Evolutionary conservation across 2,797 vertebrate genomes (phyloP).

Genomic region (Psittacula derbiana): DNA sequence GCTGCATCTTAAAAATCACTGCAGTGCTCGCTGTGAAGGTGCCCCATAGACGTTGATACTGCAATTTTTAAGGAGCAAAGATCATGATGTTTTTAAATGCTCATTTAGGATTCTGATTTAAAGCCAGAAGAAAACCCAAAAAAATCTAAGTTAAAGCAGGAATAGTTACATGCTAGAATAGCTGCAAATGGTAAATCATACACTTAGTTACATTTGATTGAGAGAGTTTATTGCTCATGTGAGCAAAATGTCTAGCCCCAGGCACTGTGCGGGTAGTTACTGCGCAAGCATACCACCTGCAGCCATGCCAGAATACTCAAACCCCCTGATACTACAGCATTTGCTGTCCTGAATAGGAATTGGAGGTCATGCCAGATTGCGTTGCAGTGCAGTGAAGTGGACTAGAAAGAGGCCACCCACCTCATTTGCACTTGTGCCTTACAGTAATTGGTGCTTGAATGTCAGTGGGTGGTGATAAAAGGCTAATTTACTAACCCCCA

Average conservation of each 20-base stretch:
- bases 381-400: constrained; percentile 28
- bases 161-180: constrained; percentile 29
- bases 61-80: constrained; percentile 64
- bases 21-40: constrained; percentile 57
- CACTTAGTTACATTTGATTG: constrained; percentile 55
- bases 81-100: constrained; percentile 56
- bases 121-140: constrained; percentile 37
- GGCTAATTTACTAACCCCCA: constrained; percentile 21
- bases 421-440: constrained; percentile 41
- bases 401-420: constrained; percentile 60
- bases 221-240: constrained; percentile 55
- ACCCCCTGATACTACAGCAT: not conserved
- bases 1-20: constrained; percentile 65
- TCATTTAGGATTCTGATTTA: constrained; percentile 62
- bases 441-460: constrained; percentile 35
- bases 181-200: constrained; percentile 48
- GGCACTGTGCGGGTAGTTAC: constrained; percentile 6
- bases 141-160: constrained; percentile 8
- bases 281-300: constrained; percentile 17
- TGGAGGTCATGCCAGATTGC: constrained; percentile 45
- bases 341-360: constrained; percentile 37
- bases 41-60: constrained; percentile 61
- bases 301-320: constrained; percentile 41
- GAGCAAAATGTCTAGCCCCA: constrained; percentile 52
- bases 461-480: constrained; percentile 42